These are phyloP conservation scores for Drosophila pseudotalamancana DNA, from an alignment of 2,888 invertebrate genomes.

Conservation along the genomic window DNA sequence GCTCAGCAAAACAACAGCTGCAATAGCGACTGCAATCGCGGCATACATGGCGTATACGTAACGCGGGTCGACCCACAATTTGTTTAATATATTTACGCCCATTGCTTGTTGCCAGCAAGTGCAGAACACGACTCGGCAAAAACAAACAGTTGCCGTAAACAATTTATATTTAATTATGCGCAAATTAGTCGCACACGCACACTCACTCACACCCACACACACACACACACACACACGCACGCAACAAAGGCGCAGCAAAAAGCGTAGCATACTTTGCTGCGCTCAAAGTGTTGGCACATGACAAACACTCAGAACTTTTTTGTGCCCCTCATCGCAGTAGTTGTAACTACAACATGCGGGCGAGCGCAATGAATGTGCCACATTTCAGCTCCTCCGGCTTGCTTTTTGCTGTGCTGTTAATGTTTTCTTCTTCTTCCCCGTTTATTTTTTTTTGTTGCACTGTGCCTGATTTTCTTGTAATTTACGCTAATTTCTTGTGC, in stretches of 20 bases:
- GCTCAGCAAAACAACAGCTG: constrained; percentile 27
- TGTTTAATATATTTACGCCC: constrained; percentile 80
- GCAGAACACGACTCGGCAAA: constrained; percentile 35
- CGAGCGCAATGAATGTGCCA: constrained; percentile 20
- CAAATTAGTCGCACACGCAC: constrained; percentile 72
- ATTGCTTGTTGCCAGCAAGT: constrained; percentile 66
- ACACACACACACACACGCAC: not conserved
- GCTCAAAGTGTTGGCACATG: constrained; percentile 74
- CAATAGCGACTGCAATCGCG: constrained; percentile 38
- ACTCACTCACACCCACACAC: no score
- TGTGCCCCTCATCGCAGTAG: constrained; percentile 19
- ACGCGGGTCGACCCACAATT: constrained; percentile 62
- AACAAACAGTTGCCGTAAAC: constrained; percentile 73
- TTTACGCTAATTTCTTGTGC: constrained; percentile 63
- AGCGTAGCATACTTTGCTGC: constrained; percentile 58
- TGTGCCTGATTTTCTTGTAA: constrained; percentile 54
- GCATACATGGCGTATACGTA: constrained; percentile 70
- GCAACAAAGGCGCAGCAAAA: constrained; percentile 42
- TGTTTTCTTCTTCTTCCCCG: no score
- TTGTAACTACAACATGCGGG: constrained; percentile 44
- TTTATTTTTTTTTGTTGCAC: no score
- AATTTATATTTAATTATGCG: constrained; percentile 82
- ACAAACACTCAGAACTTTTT: constrained; percentile 78
- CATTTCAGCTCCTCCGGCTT: constrained; percentile 9
- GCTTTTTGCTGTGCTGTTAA: constrained; percentile 12